Evolutionary conservation across 2,888 invertebrate species (phyloP).

Genomic region (Selenia dentaria): DNA sequence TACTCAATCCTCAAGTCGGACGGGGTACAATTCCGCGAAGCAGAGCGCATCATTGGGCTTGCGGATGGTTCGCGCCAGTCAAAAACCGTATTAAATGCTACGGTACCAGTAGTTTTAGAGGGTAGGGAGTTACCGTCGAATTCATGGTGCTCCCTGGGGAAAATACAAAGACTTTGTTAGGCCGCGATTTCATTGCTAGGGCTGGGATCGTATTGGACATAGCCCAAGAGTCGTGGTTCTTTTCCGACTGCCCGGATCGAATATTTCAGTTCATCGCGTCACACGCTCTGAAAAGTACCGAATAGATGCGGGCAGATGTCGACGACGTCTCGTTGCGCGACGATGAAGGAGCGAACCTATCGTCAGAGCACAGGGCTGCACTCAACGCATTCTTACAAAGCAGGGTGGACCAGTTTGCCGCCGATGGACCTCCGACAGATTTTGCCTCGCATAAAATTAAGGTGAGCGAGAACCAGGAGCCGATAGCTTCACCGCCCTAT

Average conservation of each 20-base stretch:
- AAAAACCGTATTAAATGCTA: no score
- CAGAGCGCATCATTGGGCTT: neutral
- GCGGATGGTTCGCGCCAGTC: no score
- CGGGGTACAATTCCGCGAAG: neutral
- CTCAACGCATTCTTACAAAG: neutral
- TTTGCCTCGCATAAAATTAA: slow-evolving; percentile 40
- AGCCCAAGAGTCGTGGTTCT: neutral
- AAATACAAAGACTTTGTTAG: neutral
- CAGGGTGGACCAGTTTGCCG: neutral
- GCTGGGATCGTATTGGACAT: neutral
- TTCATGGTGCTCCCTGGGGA: neutral
- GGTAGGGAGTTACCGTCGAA: neutral
- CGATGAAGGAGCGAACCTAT: neutral
- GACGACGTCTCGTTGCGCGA: neutral
- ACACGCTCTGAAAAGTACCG: neutral
- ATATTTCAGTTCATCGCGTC: neutral
- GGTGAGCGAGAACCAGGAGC: slow-evolving; percentile 36
- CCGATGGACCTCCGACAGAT: slow-evolving; percentile 22
- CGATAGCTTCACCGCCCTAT: no score
- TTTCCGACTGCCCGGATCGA: neutral
- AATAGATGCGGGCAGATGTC: no score
- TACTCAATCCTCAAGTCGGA: neutral
- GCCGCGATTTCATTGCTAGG: neutral
- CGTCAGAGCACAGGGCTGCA: neutral
- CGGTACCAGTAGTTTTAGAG: no score